phyloP scores from a whole-genome alignment of 2,888 invertebrate genomes.

The Cordilura impudica region DNA sequence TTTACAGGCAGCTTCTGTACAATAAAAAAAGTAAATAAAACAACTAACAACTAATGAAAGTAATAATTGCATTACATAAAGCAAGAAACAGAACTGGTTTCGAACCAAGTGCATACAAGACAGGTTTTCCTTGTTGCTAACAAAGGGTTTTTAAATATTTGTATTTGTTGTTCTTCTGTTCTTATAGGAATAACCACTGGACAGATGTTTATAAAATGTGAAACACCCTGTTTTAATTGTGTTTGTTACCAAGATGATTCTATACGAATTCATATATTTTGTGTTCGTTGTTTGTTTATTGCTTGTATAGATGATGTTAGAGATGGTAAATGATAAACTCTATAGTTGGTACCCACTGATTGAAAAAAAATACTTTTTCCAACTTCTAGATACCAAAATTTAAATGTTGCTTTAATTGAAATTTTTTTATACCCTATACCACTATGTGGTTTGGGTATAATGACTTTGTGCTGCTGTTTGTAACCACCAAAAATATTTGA shows the following conservation, averaged over 20 bases:
- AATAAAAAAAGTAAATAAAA: not conserved
- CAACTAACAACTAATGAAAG: slow-evolving; percentile 20
- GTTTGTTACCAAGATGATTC: slow-evolving; percentile 7
- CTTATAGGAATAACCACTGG: slow-evolving; percentile 26
- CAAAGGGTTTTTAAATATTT: slow-evolving; percentile 30
- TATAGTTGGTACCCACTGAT: not conserved
- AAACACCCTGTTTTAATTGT: slow-evolving; percentile 34
- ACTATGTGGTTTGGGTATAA: no score
- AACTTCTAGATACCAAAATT: no score
- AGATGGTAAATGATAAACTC: not conserved
- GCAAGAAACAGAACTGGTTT: slow-evolving; percentile 34
- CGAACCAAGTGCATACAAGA: slow-evolving; percentile 21
- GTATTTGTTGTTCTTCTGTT: not conserved
- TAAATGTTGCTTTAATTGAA: no score
- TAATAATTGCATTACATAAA: slow-evolving; percentile 16
- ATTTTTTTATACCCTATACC: no score
- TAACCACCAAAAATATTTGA: no score
- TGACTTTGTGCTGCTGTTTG: no score
- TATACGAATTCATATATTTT: not conserved
- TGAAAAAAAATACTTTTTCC: no score
- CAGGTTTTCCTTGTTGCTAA: slow-evolving; percentile 22
- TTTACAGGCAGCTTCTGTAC: slow-evolving; percentile 12
- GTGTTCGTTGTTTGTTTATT: not conserved
- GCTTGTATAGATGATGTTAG: not conserved
- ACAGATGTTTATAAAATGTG: not conserved